phyloP scores from a whole-genome alignment of 2,113 vertebrate genomes.

The Dipodomys spectabilis region DNA sequence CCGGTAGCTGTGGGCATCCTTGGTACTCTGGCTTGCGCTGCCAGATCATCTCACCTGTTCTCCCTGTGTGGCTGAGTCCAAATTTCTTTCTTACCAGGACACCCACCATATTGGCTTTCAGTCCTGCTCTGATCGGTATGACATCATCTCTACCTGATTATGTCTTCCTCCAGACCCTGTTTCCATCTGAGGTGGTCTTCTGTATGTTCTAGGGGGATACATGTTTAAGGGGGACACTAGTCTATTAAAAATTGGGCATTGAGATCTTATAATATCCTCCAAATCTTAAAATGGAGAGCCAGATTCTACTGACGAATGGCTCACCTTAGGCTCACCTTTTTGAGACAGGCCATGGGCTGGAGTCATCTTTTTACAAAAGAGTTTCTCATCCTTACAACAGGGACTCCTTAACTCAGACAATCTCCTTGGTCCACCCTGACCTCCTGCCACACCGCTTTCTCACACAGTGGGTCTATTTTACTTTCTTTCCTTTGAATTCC shows the following conservation, averaged over 20 bases:
- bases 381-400: not conserved
- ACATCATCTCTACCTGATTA: not conserved
- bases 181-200: not conserved
- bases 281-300: not conserved
- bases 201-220: not conserved
- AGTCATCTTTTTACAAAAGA: not conserved
- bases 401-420: not conserved
- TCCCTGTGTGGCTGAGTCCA: not conserved
- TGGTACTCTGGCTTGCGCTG: not conserved
- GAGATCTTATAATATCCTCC: not conserved
- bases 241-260: not conserved
- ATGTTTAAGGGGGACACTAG: not conserved
- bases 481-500: not conserved
- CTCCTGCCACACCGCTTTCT: not conserved
- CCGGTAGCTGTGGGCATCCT: not conserved
- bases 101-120: not conserved
- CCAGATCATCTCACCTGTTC: not conserved
- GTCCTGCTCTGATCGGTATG: not conserved
- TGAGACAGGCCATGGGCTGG: not conserved
- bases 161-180: not conserved
- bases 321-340: not conserved
- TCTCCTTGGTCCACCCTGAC: not conserved
- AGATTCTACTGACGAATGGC: not conserved
- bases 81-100: not conserved
- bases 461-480: not conserved